Percentiles rank a stretch among this genome's conserved stretches.
phyloP scores from a whole-genome alignment of 2,113 vertebrate genomes.

The Pipa parva region DNA sequence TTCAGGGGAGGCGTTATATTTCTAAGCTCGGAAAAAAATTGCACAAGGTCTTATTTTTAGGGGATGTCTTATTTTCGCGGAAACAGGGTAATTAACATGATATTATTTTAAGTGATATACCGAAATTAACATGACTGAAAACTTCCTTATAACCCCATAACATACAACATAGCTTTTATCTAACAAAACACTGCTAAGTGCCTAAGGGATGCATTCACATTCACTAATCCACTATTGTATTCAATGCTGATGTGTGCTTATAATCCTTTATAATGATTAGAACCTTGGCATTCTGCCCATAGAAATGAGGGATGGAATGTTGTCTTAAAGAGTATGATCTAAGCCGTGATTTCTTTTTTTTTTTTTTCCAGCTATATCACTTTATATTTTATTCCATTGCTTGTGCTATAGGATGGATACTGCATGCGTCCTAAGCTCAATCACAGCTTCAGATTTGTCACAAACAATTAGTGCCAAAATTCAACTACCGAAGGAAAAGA shows the following conservation, averaged over 20 bases:
- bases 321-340: slow-evolving; percentile 6
- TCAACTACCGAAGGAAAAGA: slow-evolving; percentile 16
- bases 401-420: slow-evolving; percentile 26
- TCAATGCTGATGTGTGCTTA: neutral
- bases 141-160: too few species aligned
- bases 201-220: slow-evolving; percentile 21
- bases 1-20: too few species aligned
- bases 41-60: too few species aligned
- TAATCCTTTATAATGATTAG: slow-evolving; percentile 35
- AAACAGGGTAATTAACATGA: too few species aligned
- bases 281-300: slow-evolving; percentile 11
- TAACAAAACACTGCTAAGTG: neutral
- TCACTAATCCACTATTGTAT: slow-evolving; percentile 16
- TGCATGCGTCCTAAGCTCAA: slow-evolving; percentile 28
- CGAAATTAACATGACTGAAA: too few species aligned
- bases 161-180: neutral
- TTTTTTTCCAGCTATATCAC: slow-evolving; percentile 6
- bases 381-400: slow-evolving; percentile 6
- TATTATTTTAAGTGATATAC: too few species aligned
- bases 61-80: too few species aligned
- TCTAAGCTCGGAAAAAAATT: too few species aligned
- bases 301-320: slow-evolving; percentile 13
- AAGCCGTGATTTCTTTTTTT: slow-evolving; percentile 10
- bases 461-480: slow-evolving; percentile 17
- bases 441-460: slow-evolving; percentile 18